Evolutionary conservation across 2,113 vertebrate genomes (phyloP).

Genomic region (Leucoraja erinaceus): DNA sequence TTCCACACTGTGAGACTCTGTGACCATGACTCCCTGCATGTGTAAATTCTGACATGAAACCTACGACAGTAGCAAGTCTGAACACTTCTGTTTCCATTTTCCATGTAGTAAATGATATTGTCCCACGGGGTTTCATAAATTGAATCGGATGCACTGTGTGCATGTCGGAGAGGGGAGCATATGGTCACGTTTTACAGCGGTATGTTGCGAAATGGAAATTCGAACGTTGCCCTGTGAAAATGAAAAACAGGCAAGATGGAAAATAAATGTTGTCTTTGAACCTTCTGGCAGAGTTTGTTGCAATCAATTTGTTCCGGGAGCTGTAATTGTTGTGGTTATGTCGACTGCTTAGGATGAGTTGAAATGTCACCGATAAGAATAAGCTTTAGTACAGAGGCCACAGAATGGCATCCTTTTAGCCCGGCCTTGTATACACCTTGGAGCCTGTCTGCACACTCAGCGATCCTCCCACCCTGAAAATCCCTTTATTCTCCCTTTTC

Average conservation of each 20-base stretch:
- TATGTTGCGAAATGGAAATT: neutral
- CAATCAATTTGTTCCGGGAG: conserved; percentile 27
- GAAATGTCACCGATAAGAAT: conserved; percentile 36
- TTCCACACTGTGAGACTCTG: no score
- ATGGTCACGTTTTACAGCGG: conserved; percentile 14
- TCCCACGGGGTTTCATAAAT: conserved; percentile 11
- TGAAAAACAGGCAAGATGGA: conserved; percentile 13
- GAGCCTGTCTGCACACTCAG: conserved; percentile 17
- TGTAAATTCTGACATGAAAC: neutral
- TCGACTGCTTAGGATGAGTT: conserved; percentile 20
- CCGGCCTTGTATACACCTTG: neutral
- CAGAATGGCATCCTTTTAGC: conserved; percentile 13
- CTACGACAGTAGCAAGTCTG: neutral
- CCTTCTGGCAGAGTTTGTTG: conserved; percentile 22
- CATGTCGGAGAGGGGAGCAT: conserved; percentile 6
- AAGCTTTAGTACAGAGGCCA: neutral
- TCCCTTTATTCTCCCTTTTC: conserved; percentile 20
- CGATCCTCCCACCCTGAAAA: conserved; percentile 3
- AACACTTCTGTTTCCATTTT: conserved; percentile 28
- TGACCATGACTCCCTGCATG: neutral
- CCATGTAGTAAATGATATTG: neutral
- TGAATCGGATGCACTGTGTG: neutral
- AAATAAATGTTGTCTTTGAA: conserved; percentile 32
- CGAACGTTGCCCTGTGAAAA: neutral
- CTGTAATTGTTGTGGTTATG: conserved; percentile 30